Evolutionary conservation across 2,797 vertebrate species (phyloP).

Genomic region (Sebastes hopkinsi): DNA sequence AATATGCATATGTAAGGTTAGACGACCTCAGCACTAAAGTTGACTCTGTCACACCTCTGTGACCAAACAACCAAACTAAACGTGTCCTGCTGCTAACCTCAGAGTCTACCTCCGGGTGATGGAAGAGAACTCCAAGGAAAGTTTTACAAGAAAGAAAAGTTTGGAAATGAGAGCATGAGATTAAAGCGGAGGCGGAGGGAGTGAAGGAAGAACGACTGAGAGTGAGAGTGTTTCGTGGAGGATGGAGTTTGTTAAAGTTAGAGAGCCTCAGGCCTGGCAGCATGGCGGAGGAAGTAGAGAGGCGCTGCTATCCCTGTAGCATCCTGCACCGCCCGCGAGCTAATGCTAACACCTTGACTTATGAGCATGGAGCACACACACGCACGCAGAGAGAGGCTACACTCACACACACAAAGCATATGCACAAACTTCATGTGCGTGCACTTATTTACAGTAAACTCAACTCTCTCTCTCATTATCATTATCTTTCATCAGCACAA

Average conservation of each 20-base stretch:
- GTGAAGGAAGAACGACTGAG: neutral
- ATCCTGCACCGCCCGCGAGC: slow-evolving; percentile 62
- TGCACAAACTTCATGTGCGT: slow-evolving; percentile 6
- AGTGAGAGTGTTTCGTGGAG: neutral
- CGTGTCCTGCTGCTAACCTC: neutral
- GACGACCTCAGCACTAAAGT: neutral
- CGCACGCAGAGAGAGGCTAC: neutral
- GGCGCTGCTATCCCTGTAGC: slow-evolving; percentile 44
- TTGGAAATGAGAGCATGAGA: slow-evolving; percentile 35
- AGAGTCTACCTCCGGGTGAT: neutral
- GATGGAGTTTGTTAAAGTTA: slow-evolving; percentile 20
- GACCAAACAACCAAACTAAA: neutral
- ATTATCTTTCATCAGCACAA: slow-evolving; percentile 72
- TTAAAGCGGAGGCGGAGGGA: slow-evolving; percentile 35
- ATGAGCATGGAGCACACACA: slow-evolving; percentile 30
- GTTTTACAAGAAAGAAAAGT: slow-evolving; percentile 55
- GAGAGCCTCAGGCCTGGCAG: slow-evolving; percentile 49
- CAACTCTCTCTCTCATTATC: slow-evolving; percentile 37
- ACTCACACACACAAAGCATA: neutral
- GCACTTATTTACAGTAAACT: slow-evolving; percentile 57
- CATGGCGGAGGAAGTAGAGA: slow-evolving; percentile 58
- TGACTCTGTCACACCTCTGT: neutral
- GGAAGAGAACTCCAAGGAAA: slow-evolving; percentile 22
- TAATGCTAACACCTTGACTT: slow-evolving; percentile 59
- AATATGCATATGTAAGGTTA: neutral